A percentile compares a stretch with the other conserved stretches of the same genome.
These are phyloP conservation scores for Odontocolon sp. DNA, from an alignment of 2,888 invertebrate species.

Conservation along the genomic window DNA sequence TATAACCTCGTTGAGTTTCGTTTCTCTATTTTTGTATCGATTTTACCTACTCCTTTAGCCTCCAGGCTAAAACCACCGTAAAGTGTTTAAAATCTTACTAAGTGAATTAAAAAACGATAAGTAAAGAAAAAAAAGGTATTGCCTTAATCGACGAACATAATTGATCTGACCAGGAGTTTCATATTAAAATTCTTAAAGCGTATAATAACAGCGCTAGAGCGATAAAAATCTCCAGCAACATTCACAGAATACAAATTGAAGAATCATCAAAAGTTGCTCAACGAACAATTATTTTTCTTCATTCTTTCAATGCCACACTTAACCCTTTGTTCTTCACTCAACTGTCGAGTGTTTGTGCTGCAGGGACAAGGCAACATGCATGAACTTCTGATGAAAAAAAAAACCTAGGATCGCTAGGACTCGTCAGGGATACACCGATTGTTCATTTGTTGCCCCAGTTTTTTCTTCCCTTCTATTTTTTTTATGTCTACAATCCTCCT, in stretches of 20 bases:
- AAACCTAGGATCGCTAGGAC: constrained; percentile 9
- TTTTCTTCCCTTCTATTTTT: constrained; percentile 3
- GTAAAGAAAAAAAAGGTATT: background rate
- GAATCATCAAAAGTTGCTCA: background rate
- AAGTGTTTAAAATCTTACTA: constrained; percentile 17
- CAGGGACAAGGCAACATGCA: constrained; percentile 36
- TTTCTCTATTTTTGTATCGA: background rate
- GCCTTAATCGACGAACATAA: background rate
- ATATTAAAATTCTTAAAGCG: background rate
- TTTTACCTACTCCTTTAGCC: constrained; percentile 9
- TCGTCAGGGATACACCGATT: constrained; percentile 18
- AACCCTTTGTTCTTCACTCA: background rate
- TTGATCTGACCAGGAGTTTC: background rate
- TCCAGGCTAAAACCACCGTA: constrained; percentile 18
- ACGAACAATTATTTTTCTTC: constrained; percentile 16
- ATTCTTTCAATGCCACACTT: background rate
- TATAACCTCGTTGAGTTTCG: background rate
- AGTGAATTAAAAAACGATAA: constrained; percentile 19
- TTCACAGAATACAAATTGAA: constrained; percentile 15
- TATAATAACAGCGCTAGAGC: background rate
- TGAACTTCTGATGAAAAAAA: constrained; percentile 27
- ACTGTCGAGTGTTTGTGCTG: constrained; percentile 26
- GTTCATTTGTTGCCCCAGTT: constrained; percentile 6
- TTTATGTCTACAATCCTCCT: constrained; percentile 19
- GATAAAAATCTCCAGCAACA: background rate